These are phyloP conservation scores for Lasioglossum morio DNA, from an alignment of 2,888 invertebrate genomes.

Conservation along the genomic window DNA sequence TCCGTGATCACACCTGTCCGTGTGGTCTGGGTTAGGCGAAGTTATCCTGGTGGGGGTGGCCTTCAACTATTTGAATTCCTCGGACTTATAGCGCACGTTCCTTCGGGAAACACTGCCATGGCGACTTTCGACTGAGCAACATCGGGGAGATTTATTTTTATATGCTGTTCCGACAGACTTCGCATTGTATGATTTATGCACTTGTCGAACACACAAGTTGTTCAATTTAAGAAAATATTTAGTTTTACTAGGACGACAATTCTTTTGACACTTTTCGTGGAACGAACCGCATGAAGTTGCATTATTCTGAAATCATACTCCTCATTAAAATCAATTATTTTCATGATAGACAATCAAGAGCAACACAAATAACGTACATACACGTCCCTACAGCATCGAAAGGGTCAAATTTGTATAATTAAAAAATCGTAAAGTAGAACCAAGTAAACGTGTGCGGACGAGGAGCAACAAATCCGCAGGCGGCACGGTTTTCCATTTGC, in stretches of 20 bases:
- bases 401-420: not conserved
- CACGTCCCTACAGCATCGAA: not conserved
- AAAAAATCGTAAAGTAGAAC: not conserved
- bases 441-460: not conserved
- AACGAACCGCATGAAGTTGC: too few relatives aligned
- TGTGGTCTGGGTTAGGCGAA: not conserved
- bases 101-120: not conserved
- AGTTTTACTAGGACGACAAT: too few relatives aligned
- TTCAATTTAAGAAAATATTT: too few relatives aligned
- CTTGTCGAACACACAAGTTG: too few relatives aligned
- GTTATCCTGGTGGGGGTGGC: not conserved
- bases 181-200: not conserved
- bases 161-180: not conserved
- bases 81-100: not conserved
- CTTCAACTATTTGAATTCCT: not conserved
- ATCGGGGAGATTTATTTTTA: not conserved
- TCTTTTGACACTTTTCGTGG: too few relatives aligned
- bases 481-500: conserved; percentile 18
- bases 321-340: too few relatives aligned
- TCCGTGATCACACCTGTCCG: conserved; percentile 5
- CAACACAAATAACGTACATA: not conserved
- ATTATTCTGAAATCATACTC: too few relatives aligned
- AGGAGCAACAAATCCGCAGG: conserved; percentile 14
- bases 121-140: not conserved
- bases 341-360: too few relatives aligned